Evolutionary conservation across 2,888 invertebrate genomes (phyloP).

Genomic region (Panopea generosa): DNA sequence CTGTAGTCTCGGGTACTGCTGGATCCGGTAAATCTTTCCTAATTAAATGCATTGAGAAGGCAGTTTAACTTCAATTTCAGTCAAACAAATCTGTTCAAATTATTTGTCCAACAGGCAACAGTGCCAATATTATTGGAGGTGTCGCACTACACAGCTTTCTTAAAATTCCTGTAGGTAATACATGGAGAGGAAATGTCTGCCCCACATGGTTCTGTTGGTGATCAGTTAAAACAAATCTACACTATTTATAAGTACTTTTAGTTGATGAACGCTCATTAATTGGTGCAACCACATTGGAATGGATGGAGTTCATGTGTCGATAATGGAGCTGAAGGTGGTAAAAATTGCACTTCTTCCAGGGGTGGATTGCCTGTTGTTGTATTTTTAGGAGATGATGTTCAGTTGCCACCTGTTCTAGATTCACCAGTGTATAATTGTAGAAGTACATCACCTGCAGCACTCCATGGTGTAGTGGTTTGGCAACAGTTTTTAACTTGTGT

Average conservation of each 20-base stretch:
- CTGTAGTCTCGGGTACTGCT: slow-evolving; percentile 44
- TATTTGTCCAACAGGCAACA: slow-evolving; percentile 43
- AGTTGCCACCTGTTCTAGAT: slow-evolving; percentile 43
- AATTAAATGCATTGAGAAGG: slow-evolving; percentile 39
- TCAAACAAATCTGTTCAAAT: slow-evolving; percentile 35
- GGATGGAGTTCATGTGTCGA: slow-evolving; percentile 42
- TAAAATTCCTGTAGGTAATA: slow-evolving; percentile 53
- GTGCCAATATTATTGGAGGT: slow-evolving; percentile 50
- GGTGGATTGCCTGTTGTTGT: slow-evolving; percentile 48
- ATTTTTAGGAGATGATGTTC: slow-evolving; percentile 49
- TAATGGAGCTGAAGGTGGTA: slow-evolving; percentile 9
- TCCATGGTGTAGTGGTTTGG: slow-evolving; percentile 29
- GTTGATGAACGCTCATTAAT: slow-evolving; percentile 62
- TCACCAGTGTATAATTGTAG: slow-evolving; percentile 17
- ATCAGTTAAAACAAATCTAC: slow-evolving; percentile 49
- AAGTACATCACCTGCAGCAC: slow-evolving; percentile 14
- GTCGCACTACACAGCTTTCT: slow-evolving; percentile 63
- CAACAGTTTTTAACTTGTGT: slow-evolving; percentile 20
- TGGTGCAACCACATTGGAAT: slow-evolving; percentile 32
- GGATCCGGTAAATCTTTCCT: slow-evolving; percentile 46
- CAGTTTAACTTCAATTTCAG: slow-evolving; percentile 10
- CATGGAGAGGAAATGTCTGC: slow-evolving; percentile 38
- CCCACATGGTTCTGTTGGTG: slow-evolving; percentile 52
- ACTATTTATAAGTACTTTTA: slow-evolving; percentile 46
- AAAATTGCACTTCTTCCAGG: background rate